A percentile compares a stretch with the other conserved stretches of the same genome.
Conservation (phyloP, 2,797 vertebrate species). For the Tamandua tetradactyla region DNA sequence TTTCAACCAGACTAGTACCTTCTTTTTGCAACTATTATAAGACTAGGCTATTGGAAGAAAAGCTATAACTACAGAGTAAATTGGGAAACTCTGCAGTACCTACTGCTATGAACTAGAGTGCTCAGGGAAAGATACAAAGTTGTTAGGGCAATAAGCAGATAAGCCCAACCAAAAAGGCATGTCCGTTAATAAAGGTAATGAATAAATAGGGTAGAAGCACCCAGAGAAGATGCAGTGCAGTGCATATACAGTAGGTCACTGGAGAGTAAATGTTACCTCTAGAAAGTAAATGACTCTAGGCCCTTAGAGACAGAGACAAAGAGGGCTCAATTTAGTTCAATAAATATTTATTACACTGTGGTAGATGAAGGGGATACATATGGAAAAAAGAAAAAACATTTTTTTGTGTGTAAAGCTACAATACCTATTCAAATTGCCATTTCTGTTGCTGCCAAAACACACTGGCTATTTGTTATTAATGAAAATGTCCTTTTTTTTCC, state of each 20-base stretch:
- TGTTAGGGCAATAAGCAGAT: background rate
- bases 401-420: background rate
- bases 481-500: background rate
- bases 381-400: background rate
- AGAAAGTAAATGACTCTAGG: background rate
- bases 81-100: background rate
- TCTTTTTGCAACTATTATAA: background rate
- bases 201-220: background rate
- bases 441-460: background rate
- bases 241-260: background rate
- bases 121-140: background rate
- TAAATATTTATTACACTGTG: background rate
- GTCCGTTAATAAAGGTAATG: background rate
- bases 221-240: background rate
- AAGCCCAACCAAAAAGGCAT: background rate
- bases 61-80: background rate
- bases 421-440: background rate
- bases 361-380: background rate
- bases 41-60: background rate
- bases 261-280: background rate
- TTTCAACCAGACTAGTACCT: background rate
- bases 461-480: background rate
- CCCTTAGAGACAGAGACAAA: background rate
- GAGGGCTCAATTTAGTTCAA: background rate
- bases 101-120: background rate